These are phyloP conservation scores for Sclerurus mexicanus DNA, from an alignment of 2,113 vertebrate species.

Conservation along the genomic window DNA sequence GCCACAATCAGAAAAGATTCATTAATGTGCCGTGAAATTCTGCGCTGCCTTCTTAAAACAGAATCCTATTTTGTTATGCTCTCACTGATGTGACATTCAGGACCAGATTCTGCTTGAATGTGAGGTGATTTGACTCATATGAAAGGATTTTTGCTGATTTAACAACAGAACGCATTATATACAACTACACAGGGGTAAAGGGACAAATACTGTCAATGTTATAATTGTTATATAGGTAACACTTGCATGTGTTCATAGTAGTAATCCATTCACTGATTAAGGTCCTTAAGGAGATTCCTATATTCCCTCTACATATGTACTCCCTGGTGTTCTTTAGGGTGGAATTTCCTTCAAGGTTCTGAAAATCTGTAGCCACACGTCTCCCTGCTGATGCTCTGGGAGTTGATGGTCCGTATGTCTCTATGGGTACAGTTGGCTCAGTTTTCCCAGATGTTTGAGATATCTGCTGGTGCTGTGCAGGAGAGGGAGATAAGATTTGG, in stretches of 20 bases:
- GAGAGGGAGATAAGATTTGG: not conserved
- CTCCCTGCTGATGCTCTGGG: not conserved
- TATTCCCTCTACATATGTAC: not conserved
- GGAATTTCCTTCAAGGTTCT: not conserved
- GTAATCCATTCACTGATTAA: slow-evolving; percentile 4
- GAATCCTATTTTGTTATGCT: not conserved
- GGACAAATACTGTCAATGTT: slow-evolving; percentile 8
- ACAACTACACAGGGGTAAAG: not conserved
- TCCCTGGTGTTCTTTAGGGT: not conserved
- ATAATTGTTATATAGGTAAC: not conserved
- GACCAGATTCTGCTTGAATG: not conserved
- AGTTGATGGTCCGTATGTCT: not conserved
- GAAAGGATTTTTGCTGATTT: slow-evolving; percentile 10
- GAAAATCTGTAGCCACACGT: not conserved
- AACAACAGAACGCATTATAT: slow-evolving; percentile 21
- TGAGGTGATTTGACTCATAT: not conserved
- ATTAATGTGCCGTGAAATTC: not conserved
- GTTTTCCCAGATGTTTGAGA: not conserved
- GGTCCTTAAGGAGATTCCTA: slow-evolving; percentile 11
- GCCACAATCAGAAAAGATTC: not conserved
- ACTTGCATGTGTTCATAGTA: not conserved
- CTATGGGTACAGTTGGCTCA: not conserved
- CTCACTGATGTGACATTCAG: not conserved
- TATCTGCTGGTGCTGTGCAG: not conserved
- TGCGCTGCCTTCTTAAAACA: not conserved